Evolutionary conservation across 2,888 invertebrate species (phyloP), one percentile per base, ranked within the genome.

Genomic region (Amphipoea oculea): DNA sequence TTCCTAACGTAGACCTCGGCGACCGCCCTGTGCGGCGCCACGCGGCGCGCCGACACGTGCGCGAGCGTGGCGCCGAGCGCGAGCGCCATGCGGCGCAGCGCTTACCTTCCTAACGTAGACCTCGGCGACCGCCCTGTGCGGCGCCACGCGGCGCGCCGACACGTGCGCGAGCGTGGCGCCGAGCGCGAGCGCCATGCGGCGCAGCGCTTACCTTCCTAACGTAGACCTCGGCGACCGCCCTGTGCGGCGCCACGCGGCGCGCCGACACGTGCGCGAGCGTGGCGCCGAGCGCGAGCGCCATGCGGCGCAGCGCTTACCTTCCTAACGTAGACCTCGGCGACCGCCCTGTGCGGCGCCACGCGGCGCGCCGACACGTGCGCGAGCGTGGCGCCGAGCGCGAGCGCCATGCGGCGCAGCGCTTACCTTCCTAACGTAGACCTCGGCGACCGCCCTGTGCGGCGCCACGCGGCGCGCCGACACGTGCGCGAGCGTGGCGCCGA

Each of bases 321-420:
- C n/a, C n/a, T 29, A 29, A 29, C 93, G 73, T 94, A 94, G 0
- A 99, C 99, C 96, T 99, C 99, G 0, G 99, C 98, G 4, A 99
- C 98, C 73, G 98, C 98, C 73, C 98, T 97, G 6, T 97, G 92
- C 93, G 93, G 95, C 90, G 94, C 93, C 17, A 96, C 94, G 0
- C 94, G 69, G 0, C 96, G 66, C 0, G 94, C 95, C 0, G 95
- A 91, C 42, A 95, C 94, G 73, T 94, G 93, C 2, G 93, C 90
- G 2, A 96, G 89, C 11, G 98, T 98, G 0, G 99, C 99, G 12
- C 98, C 98, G 6, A 99, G 95, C 88, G 98, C 98, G 51, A 97
- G 96, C 1, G 99, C 99, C 99, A 99, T 99, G 88, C 98, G 97
- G 81, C 98, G 97, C 79, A 99, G 97, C 0, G 99, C 99, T n/a